Evolutionary conservation across 2,888 invertebrate genomes (phyloP), one percentile per base, ranked within the genome.

Genomic region (Lycophotia porphyrea): DNA sequence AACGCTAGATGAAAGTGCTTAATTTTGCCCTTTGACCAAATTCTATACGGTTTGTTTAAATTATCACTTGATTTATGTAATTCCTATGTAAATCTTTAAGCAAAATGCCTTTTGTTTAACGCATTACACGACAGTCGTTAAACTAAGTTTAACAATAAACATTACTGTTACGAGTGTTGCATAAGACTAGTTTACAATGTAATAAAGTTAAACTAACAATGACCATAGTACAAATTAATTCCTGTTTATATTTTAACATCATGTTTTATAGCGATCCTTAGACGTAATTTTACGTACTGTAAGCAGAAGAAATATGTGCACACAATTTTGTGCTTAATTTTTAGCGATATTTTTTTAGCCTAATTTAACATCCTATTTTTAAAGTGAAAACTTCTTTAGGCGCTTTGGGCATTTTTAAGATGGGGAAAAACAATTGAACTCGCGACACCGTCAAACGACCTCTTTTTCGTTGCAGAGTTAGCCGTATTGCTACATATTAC

Each of bases 181-280:
- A 42, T 78, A 47, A 58, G n/a, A 65, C 58, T 65, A 79, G 49
- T 72, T 79, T 72, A 79, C 79, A 65, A 79, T 31, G 60, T 52
- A 2, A 73, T 79, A 79, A 78, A 36, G n/a, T 66, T 52, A 52
- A 52, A 72, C 79, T 79, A 52, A 73, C 73, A 44, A 44, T 31
- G 42, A 49, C 34, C 63, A 24, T 65, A 7, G 24, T 65, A 8
- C 39, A 39, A 39, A 69, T 63, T 65, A 71, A 65, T 27, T 9
- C 1, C 2, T 5, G n/a, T 65, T 58, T 58, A 49, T 34, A 77
- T 58, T 58, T 39, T 18, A 71, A 70, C 31, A 24, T 34, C 0
- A 2, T n/a, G n/a, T 78, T 42, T 34, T 24, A 49, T 18, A 47
- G 2, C 1, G 1, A 47, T 15, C 39, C 3, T 36, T n/a, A n/a